These are phyloP conservation scores for Tenodera sinensis DNA, from an alignment of 2,888 invertebrate species.

Conservation along the genomic window DNA sequence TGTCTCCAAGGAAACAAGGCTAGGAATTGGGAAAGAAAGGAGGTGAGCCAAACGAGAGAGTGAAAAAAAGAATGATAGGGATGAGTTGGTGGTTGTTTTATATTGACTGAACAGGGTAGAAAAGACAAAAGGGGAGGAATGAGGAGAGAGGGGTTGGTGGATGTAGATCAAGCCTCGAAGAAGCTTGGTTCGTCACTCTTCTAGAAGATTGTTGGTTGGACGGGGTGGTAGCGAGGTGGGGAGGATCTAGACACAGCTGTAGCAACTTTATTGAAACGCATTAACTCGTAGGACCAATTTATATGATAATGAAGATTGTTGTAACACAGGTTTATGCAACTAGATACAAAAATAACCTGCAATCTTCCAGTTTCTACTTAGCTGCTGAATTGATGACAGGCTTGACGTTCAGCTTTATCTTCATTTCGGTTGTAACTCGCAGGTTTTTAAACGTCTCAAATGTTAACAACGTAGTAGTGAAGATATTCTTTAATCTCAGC, in stretches of 20 bases:
- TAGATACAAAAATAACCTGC: conserved; percentile 18
- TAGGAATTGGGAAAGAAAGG: conserved; percentile 12
- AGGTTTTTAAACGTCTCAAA: background rate
- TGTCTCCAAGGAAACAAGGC: conserved; percentile 10
- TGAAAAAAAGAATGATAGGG: background rate
- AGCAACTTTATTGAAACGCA: conserved; percentile 24
- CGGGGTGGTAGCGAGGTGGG: background rate
- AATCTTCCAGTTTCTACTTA: background rate
- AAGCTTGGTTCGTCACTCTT: background rate
- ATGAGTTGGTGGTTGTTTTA: conserved; percentile 10
- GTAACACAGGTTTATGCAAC: conserved; percentile 20
- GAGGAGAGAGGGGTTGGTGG: background rate
- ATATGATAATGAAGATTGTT: conserved; percentile 29
- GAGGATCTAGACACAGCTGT: conserved; percentile 3
- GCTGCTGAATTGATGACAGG: conserved; percentile 16
- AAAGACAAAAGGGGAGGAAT: background rate
- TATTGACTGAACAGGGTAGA: background rate
- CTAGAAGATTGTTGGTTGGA: background rate
- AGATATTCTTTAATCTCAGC: background rate
- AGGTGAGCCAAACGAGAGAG: background rate
- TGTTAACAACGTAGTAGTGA: background rate
- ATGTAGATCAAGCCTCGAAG: background rate
- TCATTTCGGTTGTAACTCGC: background rate
- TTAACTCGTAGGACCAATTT: conserved; percentile 27
- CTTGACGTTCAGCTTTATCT: conserved; percentile 18